Base-by-base conservation (phyloP, 2,888 invertebrate species). In the Odiellus spinosus region DNA sequence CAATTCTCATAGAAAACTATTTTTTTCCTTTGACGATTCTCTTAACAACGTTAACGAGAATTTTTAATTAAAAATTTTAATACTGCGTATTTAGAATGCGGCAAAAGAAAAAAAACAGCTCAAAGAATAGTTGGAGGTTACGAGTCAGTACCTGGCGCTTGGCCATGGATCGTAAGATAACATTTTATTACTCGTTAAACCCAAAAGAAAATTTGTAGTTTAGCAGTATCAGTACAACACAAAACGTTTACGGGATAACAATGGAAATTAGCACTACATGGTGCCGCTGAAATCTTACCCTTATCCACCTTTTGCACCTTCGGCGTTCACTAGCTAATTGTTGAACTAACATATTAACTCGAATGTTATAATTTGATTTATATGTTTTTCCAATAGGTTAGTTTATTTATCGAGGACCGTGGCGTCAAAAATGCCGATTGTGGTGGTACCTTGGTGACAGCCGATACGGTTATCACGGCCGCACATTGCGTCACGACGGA, bases 381-480 rank as follows among this genome's bases (percentile, higher is more conserved):
- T n/a, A n/a, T n/a, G n/a, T n/a, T 40, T 36, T 15, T 44, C 36
- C 43, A 42, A 11, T 20, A 58, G 58, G 54, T 53, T 0, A 52
- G 54, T 3, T 42, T 58, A 2, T 53, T 49, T 14, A 45, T 53
- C 4, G 47, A 49, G 11, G 49, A 51, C 39, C 41, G 44, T 1
- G 56, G 54, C 12, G 39, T 15, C 12, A 43, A 44, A 21, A 51
- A 40, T 33, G 47, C 52, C 1, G 48, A 50, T 17, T 80, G 80
- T 58, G 87, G 85, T 0, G 83, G 80, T 2, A 73, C 77, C 14
- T 67, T 84, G 15, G 72, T 84, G 55, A 74, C 76, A 10, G 59
- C 71, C 2, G 67, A 71, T 1, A 83, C 85, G 61, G 72, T 87
- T 1, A 61, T 88, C 5, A 87, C 88, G 0, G 83, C 83, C 0